phyloP scores from a whole-genome alignment of 1,140 invertebrate genomes.

The Liolophura sinensis region DNA sequence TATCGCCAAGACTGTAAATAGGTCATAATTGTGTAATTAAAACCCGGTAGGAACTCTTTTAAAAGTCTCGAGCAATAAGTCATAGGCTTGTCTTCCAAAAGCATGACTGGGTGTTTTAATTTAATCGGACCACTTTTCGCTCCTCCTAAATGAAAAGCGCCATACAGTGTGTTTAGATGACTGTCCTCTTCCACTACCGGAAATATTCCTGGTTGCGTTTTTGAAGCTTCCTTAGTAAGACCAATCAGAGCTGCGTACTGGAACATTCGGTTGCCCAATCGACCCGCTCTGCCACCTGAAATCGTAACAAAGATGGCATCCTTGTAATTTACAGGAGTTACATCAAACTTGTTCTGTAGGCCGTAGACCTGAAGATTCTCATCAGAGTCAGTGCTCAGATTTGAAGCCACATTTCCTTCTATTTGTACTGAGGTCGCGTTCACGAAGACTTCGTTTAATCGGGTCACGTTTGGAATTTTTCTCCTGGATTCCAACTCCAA shows the following conservation, averaged over 20 bases:
- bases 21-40: conserved; percentile 9
- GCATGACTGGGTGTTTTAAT: too few relatives aligned
- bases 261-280: conserved; percentile 30
- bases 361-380: too few relatives aligned
- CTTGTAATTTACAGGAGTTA: too few relatives aligned
- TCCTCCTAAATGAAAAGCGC: not conserved
- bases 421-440: too few relatives aligned
- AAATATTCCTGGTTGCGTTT: not conserved
- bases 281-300: conserved; percentile 10
- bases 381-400: too few relatives aligned
- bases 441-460: too few relatives aligned
- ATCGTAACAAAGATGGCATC: not conserved
- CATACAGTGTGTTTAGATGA: too few relatives aligned
- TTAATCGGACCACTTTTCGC: not conserved
- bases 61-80: conserved; percentile 13
- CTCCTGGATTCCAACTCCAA: too few relatives aligned
- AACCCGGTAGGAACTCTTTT: conserved; percentile 3
- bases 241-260: conserved; percentile 23
- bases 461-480: too few relatives aligned
- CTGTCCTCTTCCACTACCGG: conserved; percentile 4
- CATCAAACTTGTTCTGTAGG: too few relatives aligned
- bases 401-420: too few relatives aligned
- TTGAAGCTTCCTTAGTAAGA: conserved; percentile 14
- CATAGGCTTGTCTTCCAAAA: conserved; percentile 12
- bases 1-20: conserved; percentile 39